Evolutionary conservation across 2,888 invertebrate species (phyloP), one percentile per base, ranked within the genome.

Genomic region (Lepidocyrtoides sp.): DNA sequence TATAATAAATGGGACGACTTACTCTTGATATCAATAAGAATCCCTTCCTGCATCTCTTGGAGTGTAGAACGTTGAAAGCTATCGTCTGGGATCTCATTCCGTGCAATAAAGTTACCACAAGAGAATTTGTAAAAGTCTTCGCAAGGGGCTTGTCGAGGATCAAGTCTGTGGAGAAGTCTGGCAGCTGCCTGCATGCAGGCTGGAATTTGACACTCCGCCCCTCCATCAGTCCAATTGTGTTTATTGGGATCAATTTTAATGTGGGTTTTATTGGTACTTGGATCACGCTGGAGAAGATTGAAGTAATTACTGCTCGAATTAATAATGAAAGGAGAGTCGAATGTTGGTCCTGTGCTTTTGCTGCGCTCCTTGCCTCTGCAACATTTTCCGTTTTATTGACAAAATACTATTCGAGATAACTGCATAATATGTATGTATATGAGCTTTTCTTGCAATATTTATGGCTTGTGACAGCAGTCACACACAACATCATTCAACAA

Each of bases 1-100:
- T 26, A 32, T 32, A 54, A 79, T 79, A 51, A 69, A 51, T 79
- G 44, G 23, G 17, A 63, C n/a, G 44, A 92, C 95, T 94, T 93
- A 95, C 95, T 95, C 94, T 95, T 95, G 88, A 95, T 95, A 36
- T 95, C 95, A 48, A 95, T 94, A 41, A 95, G 94, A 72, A 95
- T 94, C 20, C 95, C 95, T 87, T 95, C 95, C 92, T 95, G 95
- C 95, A 95, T 95, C 91, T 95, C 95, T 93, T 95, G 95, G 60
- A 95, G 94, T 5, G 95, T 95, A 0, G 95, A 95, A 32, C 95
- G 94, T 87, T 95, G 94, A 91, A 95, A 94, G 84, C 95, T 94
- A 91, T 95, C 95, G 91, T 95, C 95, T 2, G 95, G 95, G 5
- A 95, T 95, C 23, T 95, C 95, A 92, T 95, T 94, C 23, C 94